Evolutionary conservation across 2,888 invertebrate genomes (phyloP), one percentile per base, ranked within the genome.

Genomic region (Agriopis leucophaearia): DNA sequence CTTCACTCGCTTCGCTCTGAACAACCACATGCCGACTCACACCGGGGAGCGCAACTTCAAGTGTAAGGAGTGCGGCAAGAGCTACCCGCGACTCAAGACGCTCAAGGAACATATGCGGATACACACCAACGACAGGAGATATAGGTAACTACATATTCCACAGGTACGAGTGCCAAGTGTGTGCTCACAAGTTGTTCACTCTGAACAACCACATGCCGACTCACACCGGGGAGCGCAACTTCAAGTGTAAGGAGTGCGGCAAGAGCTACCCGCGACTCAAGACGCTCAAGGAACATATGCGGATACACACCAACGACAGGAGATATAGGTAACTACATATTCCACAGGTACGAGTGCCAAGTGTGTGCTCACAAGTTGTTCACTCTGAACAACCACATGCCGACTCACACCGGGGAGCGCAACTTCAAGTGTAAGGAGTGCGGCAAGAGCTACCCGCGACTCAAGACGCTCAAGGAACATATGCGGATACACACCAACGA

Each of bases 1-100:
- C 81, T 92, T 93, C 83, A 92, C 92, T 0, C 84, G 90, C 0
- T 92, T 91, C 81, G 89, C 92, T 0, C 78, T 94, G 0, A 91
- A 86, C 77, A 92, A 92, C 61, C 93, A 94, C 80, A 90, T 92
- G 90, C 93, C 93, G 0, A 90, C 16, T 4, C 52, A 61, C 61
- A 52, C 15, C 12, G 40, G 50, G 8, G 40, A 40, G 12, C 9
- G 36, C 7, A 47, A 50, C 18, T 94, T 90, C 56, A 81, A 90
- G 4, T 95, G 95, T 47, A 84, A 89, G 12, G 86, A 88, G 54
- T 95, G 95, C 67, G 92, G 90, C 0, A 95, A 94, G 77, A 87
- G 86, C 7, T 95, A 94, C 73, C 94, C 55, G 27, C 42, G 55
- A 27, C 55, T 42, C 18, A 27, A 55, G 55, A 55, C 55, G 8